phyloP scores from a whole-genome alignment of 2,113 vertebrate genomes.

The Bubalus kerabau region DNA sequence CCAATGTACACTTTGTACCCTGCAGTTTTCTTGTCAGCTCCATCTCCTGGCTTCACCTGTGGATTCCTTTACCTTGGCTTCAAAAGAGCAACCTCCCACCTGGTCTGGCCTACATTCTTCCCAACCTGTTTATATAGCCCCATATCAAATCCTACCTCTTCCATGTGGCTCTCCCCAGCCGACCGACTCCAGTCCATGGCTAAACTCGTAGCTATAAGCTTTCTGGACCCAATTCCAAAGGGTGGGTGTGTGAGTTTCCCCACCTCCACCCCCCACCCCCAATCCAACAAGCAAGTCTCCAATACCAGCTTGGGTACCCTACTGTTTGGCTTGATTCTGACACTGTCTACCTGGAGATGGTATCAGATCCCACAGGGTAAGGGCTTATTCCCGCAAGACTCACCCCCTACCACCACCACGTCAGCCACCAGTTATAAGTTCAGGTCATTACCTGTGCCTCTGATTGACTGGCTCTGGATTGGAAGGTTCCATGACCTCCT shows the following conservation, averaged over 20 bases:
- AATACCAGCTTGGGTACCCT: neutral
- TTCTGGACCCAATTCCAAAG: neutral
- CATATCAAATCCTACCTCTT: neutral
- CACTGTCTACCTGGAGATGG: neutral
- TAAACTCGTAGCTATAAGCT: neutral
- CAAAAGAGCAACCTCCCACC: neutral
- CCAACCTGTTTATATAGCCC: too few species aligned
- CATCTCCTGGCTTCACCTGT: neutral
- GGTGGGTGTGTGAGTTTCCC: neutral
- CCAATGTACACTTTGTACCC: neutral
- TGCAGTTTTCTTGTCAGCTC: neutral
- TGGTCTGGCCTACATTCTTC: neutral
- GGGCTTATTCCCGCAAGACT: neutral
- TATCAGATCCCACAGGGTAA: neutral
- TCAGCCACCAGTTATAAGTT: neutral
- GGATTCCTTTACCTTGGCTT: neutral
- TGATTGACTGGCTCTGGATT: neutral
- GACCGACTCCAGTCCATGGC: fast-evolving
- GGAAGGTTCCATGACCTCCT: neutral
- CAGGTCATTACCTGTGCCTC: neutral
- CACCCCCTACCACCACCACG: too few species aligned
- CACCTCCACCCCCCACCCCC: neutral
- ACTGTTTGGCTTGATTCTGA: neutral
- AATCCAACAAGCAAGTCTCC: neutral
- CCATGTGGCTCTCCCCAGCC: neutral